phyloP scores from a whole-genome alignment of 2,888 invertebrate species.

The Scaeva pyrastri region DNA sequence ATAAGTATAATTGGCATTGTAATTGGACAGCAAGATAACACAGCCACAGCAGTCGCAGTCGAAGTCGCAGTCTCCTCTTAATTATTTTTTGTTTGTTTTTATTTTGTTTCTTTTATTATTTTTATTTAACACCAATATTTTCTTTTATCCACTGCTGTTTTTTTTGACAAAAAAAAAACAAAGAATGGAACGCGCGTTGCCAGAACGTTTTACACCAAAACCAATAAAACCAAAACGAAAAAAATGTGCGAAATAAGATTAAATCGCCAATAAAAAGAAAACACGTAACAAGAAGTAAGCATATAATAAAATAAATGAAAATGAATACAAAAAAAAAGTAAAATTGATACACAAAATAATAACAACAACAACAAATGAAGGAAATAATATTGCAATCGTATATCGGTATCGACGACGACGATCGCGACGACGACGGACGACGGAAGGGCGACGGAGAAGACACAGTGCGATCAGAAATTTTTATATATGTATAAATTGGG shows the following conservation, averaged over 20 bases:
- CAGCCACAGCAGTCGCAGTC: too few species aligned
- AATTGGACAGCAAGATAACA: slow-evolving; percentile 67
- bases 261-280: slow-evolving; percentile 73
- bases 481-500: slow-evolving; percentile 64
- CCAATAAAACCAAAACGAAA: neutral
- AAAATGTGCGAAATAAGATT: slow-evolving; percentile 75
- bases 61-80: slow-evolving; percentile 53
- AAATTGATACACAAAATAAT: slow-evolving; percentile 25
- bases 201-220: slow-evolving; percentile 22
- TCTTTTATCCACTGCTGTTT: slow-evolving; percentile 39
- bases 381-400: slow-evolving; percentile 68
- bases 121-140: slow-evolving; percentile 27
- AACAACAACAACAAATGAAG: slow-evolving; percentile 23
- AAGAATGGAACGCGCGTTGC: slow-evolving; percentile 20
- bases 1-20: slow-evolving; percentile 74
- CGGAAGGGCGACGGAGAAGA: too few species aligned
- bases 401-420: slow-evolving; percentile 40
- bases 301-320: slow-evolving; percentile 53
- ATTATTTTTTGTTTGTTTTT: slow-evolving; percentile 13
- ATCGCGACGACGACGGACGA: neutral
- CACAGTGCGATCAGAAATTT: slow-evolving; percentile 53
- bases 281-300: slow-evolving; percentile 56
- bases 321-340: slow-evolving; percentile 14
- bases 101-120: slow-evolving; percentile 11
- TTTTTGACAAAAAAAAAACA: neutral